Evolutionary conservation across 1,140 invertebrate species (phyloP).

Genomic region (Camponotus floridanus): DNA sequence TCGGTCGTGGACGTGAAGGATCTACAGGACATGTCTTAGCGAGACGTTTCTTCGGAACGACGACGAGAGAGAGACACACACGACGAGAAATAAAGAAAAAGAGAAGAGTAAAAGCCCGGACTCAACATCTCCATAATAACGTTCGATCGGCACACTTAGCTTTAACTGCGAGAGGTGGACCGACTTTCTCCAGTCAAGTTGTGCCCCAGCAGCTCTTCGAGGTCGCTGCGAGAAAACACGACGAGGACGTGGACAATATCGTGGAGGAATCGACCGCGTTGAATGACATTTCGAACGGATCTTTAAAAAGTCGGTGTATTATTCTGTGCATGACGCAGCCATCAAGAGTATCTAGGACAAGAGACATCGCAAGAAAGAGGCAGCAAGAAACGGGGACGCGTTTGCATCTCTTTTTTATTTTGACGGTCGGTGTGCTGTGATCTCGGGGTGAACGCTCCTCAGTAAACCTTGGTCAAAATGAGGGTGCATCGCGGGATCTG

Average conservation of each 20-base stretch:
- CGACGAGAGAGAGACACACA: too few species aligned
- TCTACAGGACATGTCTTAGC: conserved; percentile 8
- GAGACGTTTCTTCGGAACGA: too few species aligned
- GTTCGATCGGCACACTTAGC: conserved; percentile 75
- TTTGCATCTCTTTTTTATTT: background rate
- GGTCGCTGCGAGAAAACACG: conserved; percentile 61
- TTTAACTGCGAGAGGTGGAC: conserved; percentile 61
- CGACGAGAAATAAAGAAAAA: background rate
- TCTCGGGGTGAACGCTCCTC: conserved; percentile 29
- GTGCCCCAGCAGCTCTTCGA: conserved; percentile 43
- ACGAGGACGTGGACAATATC: background rate
- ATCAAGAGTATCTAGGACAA: background rate
- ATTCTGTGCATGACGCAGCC: conserved; percentile 17
- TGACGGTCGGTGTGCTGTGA: conserved; percentile 14
- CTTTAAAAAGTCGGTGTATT: conserved; percentile 14
- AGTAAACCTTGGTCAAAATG: conserved; percentile 73
- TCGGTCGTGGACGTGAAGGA: background rate
- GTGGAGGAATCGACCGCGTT: background rate
- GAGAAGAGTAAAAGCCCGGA: conserved; percentile 28
- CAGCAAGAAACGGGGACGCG: background rate
- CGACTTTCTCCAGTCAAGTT: conserved; percentile 77
- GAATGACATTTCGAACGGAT: conserved; percentile 21
- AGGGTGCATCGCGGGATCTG: conserved; percentile 84
- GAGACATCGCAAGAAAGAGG: background rate
- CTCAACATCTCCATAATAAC: conserved; percentile 23